These are phyloP conservation scores for Scomberomorus guttatus DNA, from an alignment of 2,797 vertebrate species.

Conservation along the genomic window DNA sequence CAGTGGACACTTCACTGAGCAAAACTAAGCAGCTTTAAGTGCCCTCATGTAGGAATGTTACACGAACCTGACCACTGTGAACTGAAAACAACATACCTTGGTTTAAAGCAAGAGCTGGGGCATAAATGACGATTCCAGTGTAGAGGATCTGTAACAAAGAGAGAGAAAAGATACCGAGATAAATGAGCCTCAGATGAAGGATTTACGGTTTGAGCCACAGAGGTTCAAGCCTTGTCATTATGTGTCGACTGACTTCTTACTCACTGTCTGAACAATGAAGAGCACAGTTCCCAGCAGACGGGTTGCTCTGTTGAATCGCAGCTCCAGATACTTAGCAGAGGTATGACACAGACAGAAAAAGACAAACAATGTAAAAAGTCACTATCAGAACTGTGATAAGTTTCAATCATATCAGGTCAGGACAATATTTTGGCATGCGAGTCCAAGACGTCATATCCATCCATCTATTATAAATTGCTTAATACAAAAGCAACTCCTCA, in stretches of 20 bases:
- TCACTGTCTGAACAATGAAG: conserved; percentile 95
- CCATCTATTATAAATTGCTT: neutral
- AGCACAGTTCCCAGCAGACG: conserved; percentile 91
- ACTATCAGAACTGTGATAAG: neutral
- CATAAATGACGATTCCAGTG: conserved; percentile 88
- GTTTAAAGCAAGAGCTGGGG: conserved; percentile 87
- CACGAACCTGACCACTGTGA: conserved; percentile 9
- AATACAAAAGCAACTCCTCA: neutral
- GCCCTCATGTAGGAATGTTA: conserved; percentile 30
- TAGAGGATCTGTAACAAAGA: conserved; percentile 83
- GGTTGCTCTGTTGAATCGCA: conserved; percentile 92
- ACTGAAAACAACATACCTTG: conserved; percentile 80
- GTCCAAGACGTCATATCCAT: neutral
- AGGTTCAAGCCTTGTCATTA: conserved; percentile 27
- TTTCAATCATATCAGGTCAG: neutral
- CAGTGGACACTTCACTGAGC: conserved; percentile 32
- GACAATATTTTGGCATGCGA: neutral
- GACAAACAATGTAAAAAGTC: neutral
- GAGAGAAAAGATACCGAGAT: conserved; percentile 2
- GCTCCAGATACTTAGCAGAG: conserved; percentile 92
- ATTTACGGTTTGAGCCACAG: conserved; percentile 16
- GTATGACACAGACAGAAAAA: conserved; percentile 13
- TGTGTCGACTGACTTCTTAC: conserved; percentile 65
- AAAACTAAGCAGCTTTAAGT: conserved; percentile 44
- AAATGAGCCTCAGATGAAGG: neutral